Evolutionary conservation across 2,888 invertebrate species (phyloP).

Genomic region (Sarcophaga carnaria): DNA sequence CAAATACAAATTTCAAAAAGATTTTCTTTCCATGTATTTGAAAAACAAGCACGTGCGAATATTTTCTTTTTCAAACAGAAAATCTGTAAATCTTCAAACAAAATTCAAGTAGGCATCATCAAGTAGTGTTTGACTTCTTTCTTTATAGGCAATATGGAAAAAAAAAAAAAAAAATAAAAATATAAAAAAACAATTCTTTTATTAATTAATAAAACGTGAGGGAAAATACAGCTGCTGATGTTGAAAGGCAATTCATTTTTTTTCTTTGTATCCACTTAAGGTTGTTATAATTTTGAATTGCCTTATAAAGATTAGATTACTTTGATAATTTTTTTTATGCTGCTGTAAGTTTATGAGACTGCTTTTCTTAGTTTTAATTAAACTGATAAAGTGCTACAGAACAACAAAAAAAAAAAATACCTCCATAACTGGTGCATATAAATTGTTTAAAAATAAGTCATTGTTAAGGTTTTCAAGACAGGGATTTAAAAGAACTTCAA

Average conservation of each 20-base stretch:
- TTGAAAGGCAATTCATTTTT: not conserved
- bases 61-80: not conserved
- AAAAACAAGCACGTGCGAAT: constrained; percentile 29
- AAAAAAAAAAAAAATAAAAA: not conserved
- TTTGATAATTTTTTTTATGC: constrained; percentile 29
- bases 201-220: constrained; percentile 53
- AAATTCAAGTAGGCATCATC: not conserved
- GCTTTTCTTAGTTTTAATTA: constrained; percentile 44
- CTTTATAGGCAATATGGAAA: too few species aligned
- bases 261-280: not conserved
- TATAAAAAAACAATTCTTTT: not conserved
- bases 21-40: too few species aligned
- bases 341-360: not conserved
- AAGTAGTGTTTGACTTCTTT: not conserved
- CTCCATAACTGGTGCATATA: not conserved
- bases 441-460: constrained; percentile 16
- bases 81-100: not conserved
- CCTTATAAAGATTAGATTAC: constrained; percentile 38
- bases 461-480: not conserved
- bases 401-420: not conserved
- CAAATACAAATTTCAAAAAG: too few species aligned
- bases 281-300: constrained; percentile 18
- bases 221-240: not conserved
- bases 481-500: not conserved
- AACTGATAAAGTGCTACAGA: constrained; percentile 22